phyloP scores from a whole-genome alignment of 2,888 invertebrate genomes.

The Mimachlamys varia region DNA sequence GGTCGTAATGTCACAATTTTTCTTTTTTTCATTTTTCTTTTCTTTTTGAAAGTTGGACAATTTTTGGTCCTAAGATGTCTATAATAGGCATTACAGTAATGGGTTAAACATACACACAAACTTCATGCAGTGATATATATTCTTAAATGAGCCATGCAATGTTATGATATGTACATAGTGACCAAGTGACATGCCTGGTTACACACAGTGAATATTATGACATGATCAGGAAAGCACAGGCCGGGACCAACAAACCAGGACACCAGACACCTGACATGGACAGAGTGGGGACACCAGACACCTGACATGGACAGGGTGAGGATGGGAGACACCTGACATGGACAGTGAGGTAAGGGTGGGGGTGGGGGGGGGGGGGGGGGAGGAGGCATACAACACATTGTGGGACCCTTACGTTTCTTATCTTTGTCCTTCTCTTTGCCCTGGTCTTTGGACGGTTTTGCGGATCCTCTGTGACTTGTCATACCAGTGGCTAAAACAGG shows the following conservation, averaged over 20 bases:
- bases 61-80: too few relatives aligned
- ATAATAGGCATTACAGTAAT: not conserved
- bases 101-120: not conserved
- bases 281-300: not conserved
- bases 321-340: not conserved
- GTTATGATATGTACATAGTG: not conserved
- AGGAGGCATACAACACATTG: not conserved
- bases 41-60: too few relatives aligned
- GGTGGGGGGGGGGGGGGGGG: too few relatives aligned
- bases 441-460: slow-evolving; percentile 65
- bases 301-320: not conserved
- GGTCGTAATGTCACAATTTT: too few relatives aligned
- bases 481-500: slow-evolving; percentile 74
- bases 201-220: not conserved
- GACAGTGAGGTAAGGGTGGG: not conserved
- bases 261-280: not conserved
- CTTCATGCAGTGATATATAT: not conserved
- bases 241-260: not conserved
- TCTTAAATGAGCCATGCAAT: not conserved
- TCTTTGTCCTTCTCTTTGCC: slow-evolving; percentile 59
- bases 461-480: slow-evolving; percentile 78
- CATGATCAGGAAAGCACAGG: not conserved
- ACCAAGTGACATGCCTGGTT: not conserved
- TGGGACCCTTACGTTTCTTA: slow-evolving; percentile 57
- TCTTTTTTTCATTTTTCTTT: too few relatives aligned